Evolutionary conservation across 2,888 invertebrate species (phyloP).

Genomic region (Druceiella hillmani): DNA sequence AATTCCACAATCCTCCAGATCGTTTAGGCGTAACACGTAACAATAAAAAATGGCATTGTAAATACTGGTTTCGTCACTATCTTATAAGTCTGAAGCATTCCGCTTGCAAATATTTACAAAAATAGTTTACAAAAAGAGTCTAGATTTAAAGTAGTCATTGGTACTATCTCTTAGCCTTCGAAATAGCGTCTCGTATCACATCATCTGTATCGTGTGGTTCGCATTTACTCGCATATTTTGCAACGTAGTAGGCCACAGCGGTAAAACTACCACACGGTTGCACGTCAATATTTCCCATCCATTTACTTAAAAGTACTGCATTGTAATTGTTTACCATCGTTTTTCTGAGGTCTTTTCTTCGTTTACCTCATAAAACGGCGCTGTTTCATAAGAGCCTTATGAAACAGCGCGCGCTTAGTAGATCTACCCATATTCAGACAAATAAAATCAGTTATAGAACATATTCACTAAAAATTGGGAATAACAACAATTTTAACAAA

Average conservation of each 20-base stretch:
- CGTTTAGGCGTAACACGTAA: conserved; percentile 19
- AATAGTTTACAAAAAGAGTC: conserved; percentile 23
- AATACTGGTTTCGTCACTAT: conserved; percentile 21
- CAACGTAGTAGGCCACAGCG: conserved; percentile 28
- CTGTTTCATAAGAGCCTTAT: too few species aligned
- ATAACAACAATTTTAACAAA: too few species aligned
- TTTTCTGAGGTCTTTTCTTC: too few species aligned
- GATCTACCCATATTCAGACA: too few species aligned
- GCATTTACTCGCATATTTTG: conserved; percentile 27
- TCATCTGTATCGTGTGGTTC: conserved; percentile 26
- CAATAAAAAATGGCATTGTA: conserved; percentile 27
- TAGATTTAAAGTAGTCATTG: conserved; percentile 26
- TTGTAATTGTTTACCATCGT: too few species aligned
- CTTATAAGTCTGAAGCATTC: conserved; percentile 27
- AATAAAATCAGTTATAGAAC: too few species aligned
- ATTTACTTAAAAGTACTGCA: conserved; percentile 23
- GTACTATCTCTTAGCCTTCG: conserved; percentile 22
- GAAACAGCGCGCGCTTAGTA: too few species aligned
- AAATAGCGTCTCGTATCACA: conserved; percentile 22
- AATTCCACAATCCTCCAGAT: conserved; percentile 26
- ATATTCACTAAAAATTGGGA: too few species aligned
- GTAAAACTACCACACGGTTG: conserved; percentile 29
- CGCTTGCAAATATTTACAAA: conserved; percentile 27
- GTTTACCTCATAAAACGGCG: too few species aligned
- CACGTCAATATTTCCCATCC: conserved; percentile 30